Evolutionary conservation across 2,797 vertebrate genomes (phyloP).

Genomic region (Sarcoramphus papa): DNA sequence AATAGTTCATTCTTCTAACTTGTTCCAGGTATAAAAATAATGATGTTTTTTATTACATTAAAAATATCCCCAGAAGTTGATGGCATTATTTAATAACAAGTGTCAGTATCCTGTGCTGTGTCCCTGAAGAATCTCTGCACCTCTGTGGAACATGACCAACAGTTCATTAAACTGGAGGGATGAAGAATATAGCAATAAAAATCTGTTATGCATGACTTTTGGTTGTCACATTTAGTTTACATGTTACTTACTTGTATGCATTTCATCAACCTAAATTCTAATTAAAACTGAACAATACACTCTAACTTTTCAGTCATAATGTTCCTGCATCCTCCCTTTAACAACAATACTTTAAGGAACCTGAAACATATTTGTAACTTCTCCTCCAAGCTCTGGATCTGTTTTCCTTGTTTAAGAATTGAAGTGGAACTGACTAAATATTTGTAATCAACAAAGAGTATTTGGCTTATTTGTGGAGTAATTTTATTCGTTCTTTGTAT

Average conservation of each 20-base stretch:
- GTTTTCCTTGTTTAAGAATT: background rate
- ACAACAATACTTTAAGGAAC: background rate
- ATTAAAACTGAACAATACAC: background rate
- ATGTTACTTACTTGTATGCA: background rate
- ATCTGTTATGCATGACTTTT: background rate
- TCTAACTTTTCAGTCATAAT: background rate
- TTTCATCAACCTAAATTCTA: background rate
- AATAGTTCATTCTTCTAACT: background rate
- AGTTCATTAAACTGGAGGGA: background rate
- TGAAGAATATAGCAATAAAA: background rate
- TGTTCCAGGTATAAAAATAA: slow-evolving; percentile 11
- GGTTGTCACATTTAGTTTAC: background rate
- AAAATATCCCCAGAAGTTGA: background rate
- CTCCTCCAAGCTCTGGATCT: background rate
- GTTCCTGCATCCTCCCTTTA: background rate
- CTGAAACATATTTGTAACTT: background rate
- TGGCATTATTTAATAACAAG: background rate
- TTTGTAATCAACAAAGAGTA: background rate
- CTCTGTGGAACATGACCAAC: background rate
- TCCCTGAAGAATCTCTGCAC: background rate
- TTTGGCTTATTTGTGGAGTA: background rate
- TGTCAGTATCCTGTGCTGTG: background rate
- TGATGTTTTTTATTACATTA: background rate
- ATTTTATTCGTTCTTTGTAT: slow-evolving; percentile 30
- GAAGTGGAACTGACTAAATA: background rate